Conservation (phyloP, 2,797 vertebrate genomes). For the Ceyx erithaca region DNA sequence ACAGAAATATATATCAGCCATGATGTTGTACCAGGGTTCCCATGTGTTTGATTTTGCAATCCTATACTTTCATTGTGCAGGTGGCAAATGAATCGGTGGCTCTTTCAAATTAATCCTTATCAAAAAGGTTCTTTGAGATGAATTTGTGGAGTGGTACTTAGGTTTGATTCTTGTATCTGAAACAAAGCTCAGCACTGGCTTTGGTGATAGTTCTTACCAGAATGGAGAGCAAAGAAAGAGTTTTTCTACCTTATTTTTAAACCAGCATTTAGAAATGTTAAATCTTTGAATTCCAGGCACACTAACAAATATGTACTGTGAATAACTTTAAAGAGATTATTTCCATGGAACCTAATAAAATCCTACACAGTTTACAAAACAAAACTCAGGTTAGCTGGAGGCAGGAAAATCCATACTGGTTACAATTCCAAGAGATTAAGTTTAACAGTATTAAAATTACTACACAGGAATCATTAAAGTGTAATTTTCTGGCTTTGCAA, state of each 20-base stretch:
- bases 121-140: neutral
- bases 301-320: neutral
- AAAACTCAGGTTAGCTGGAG: neutral
- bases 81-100: neutral
- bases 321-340: neutral
- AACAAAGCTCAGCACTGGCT: neutral
- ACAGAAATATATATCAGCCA: neutral
- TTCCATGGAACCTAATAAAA: constrained; percentile 15
- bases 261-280: neutral
- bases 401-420: neutral
- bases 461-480: constrained; percentile 22
- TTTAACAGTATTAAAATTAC: constrained; percentile 11
- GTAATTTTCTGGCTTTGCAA: constrained; percentile 40
- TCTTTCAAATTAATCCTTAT: neutral
- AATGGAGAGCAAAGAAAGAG: neutral
- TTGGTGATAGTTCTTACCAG: neutral
- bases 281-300: neutral
- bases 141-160: neutral
- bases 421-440: neutral
- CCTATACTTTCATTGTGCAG: neutral
- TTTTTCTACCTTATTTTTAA: neutral
- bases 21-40: neutral
- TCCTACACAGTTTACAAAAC: neutral
- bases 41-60: neutral
- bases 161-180: neutral